Conservation (phyloP, 2,113 vertebrate genomes). For the Alligator mississippiensis region DNA sequence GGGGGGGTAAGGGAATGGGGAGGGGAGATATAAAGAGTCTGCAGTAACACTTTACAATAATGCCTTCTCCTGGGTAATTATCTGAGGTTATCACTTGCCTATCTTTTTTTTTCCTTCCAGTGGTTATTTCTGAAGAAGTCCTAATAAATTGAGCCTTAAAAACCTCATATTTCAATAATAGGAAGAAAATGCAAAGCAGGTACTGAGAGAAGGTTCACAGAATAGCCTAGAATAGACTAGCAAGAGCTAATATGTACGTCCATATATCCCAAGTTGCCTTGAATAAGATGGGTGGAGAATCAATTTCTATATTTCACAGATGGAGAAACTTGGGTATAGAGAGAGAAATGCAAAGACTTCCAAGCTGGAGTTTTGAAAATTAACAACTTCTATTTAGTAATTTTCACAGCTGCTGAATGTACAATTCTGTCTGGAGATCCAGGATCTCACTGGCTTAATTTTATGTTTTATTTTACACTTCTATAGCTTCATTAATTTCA, state of each 20-base stretch:
- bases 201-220: no score
- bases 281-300: not conserved
- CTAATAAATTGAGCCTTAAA: not conserved
- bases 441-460: not conserved
- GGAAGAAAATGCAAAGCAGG: no score
- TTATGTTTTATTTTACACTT: not conserved
- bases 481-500: not conserved
- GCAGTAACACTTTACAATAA: not conserved
- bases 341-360: not conserved
- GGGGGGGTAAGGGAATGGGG: not conserved
- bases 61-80: not conserved
- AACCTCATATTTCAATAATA: not conserved
- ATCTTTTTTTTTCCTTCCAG: not conserved
- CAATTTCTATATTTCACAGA: not conserved
- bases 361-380: not conserved
- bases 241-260: not conserved
- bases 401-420: not conserved
- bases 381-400: not conserved
- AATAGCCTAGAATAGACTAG: not conserved
- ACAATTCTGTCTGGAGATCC: not conserved
- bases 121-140: not conserved
- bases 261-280: not conserved
- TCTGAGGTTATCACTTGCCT: not conserved
- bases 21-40: not conserved
- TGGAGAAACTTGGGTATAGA: not conserved